phyloP scores from a whole-genome alignment of 2,888 invertebrate genomes.

The Agelastica alni region DNA sequence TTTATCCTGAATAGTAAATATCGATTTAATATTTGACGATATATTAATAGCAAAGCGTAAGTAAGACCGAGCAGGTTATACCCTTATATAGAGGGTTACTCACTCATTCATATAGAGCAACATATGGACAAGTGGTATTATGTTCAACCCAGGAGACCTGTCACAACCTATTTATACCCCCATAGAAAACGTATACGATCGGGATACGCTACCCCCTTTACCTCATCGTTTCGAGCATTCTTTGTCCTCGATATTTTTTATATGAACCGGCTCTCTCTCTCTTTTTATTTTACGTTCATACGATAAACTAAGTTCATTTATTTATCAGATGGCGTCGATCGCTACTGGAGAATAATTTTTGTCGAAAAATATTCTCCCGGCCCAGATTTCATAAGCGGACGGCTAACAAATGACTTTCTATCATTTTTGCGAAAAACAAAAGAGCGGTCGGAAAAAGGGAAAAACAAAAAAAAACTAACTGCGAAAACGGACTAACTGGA shows the following conservation, averaged over 20 bases:
- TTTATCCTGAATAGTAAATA: no score
- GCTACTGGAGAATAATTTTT: no score
- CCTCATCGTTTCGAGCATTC: neutral
- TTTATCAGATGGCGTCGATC: no score
- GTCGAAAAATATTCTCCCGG: neutral
- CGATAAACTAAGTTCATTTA: no score
- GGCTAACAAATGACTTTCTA: slow-evolving; percentile 5
- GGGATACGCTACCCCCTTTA: slow-evolving; percentile 34
- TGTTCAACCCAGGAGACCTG: slow-evolving; percentile 55
- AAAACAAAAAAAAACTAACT: slow-evolving; percentile 20
- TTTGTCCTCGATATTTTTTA: neutral
- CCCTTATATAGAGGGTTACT: slow-evolving; percentile 30
- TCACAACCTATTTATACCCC: slow-evolving; percentile 55
- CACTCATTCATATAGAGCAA: slow-evolving; percentile 36
- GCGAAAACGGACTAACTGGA: slow-evolving; percentile 25
- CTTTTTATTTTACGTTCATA: no score
- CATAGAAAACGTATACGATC: slow-evolving; percentile 44
- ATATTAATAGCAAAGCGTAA: neutral
- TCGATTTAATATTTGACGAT: no score
- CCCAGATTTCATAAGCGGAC: neutral
- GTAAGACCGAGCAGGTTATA: slow-evolving; percentile 33
- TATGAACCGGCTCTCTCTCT: no score
- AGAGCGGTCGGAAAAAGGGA: neutral
- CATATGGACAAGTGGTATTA: slow-evolving; percentile 60
- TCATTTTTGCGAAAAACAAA: slow-evolving; percentile 8